phyloP scores from a whole-genome alignment of 1,140 invertebrate genomes.

The Cydia strobilella region DNA sequence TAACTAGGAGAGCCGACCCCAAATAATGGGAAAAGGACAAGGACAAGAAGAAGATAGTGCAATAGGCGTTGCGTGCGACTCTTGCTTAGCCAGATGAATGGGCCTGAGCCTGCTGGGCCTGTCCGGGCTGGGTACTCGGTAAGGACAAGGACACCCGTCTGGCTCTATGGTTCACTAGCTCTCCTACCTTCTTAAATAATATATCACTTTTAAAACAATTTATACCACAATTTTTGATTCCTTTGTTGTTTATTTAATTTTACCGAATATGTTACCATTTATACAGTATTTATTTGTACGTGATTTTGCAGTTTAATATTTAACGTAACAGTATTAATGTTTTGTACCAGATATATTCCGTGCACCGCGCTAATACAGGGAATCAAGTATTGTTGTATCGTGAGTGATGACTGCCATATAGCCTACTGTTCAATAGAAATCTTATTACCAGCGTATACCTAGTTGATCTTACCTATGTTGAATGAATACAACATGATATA shows the following conservation, averaged over 20 bases:
- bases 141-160: no score
- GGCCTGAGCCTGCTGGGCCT: background rate
- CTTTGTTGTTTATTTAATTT: conserved; percentile 43
- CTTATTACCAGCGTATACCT: background rate
- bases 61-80: conserved; percentile 10
- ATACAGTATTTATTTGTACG: conserved; percentile 47
- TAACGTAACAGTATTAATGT: conserved; percentile 47
- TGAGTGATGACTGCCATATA: background rate
- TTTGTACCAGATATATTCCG: conserved; percentile 33
- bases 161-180: no score
- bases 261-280: conserved; percentile 55
- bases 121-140: no score
- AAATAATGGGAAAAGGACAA: no score
- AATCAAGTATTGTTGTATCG: conserved; percentile 37
- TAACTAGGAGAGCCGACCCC: no score
- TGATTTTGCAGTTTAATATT: conserved; percentile 41
- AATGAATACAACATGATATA: background rate
- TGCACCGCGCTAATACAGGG: conserved; percentile 46
- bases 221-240: conserved; percentile 41
- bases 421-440: background rate
- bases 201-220: background rate
- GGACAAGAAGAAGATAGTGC: no score
- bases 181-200: background rate
- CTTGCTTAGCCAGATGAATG: background rate
- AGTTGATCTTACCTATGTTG: background rate